Conservation (phyloP, 2,888 invertebrate genomes). For the Euproctis similis region DNA sequence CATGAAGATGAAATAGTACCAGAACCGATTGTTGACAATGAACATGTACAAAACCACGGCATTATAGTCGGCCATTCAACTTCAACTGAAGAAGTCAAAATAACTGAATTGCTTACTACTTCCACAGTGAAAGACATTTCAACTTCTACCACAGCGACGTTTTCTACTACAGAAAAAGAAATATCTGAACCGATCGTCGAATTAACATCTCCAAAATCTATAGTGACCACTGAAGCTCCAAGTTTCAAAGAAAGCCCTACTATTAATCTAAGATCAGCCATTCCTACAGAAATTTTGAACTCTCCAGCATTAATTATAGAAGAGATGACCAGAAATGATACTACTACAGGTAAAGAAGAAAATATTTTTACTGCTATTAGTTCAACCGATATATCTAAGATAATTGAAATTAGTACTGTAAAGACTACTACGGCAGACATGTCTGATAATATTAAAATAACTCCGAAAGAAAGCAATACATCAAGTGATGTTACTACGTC, state of each 20-base stretch:
- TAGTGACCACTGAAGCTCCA: constrained; percentile 21
- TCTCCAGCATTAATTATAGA: constrained; percentile 41
- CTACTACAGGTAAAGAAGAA: constrained; percentile 3
- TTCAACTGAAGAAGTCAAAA: constrained; percentile 30
- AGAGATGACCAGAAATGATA: constrained; percentile 33
- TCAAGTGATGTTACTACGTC: constrained; percentile 12
- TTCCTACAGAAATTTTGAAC: constrained; percentile 53
- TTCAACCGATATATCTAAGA: neutral
- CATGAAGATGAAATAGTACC: constrained; percentile 58
- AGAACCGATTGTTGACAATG: constrained; percentile 44
- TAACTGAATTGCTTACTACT: constrained; percentile 22
- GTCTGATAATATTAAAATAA: constrained; percentile 16
- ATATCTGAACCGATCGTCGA: constrained; percentile 24
- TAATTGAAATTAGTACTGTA: constrained; percentile 16
- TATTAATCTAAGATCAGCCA: constrained; percentile 55
- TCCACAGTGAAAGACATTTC: constrained; percentile 27
- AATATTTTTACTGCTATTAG: constrained; percentile 8
- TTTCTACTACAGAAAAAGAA: constrained; percentile 34
- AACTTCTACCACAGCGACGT: constrained; percentile 21
- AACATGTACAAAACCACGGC: constrained; percentile 33
- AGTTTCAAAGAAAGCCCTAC: constrained; percentile 42
- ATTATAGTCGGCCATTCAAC: constrained; percentile 25
- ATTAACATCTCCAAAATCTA: constrained; percentile 19
- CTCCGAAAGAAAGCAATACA: constrained; percentile 8
- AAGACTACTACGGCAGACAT: constrained; percentile 13